Evolutionary conservation across 2,113 vertebrate species (phyloP).

Genomic region (Prunella himalayana): DNA sequence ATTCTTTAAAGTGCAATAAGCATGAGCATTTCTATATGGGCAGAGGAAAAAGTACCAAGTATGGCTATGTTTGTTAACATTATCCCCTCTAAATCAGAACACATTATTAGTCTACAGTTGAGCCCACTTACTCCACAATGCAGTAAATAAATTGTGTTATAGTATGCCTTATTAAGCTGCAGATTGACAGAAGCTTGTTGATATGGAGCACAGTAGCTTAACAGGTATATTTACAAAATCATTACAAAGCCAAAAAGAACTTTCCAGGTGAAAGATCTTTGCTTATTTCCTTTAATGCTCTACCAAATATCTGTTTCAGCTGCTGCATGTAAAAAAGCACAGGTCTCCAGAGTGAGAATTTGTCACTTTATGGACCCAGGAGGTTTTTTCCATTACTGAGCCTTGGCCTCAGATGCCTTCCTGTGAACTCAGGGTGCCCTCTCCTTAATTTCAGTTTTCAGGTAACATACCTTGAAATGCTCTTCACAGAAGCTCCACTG

Average conservation of each 20-base stretch:
- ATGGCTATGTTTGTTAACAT: background rate
- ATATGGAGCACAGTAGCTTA: background rate
- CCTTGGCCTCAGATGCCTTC: background rate
- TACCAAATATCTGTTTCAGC: background rate
- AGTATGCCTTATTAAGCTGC: background rate
- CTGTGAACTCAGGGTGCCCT: accelerated
- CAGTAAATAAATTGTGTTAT: background rate
- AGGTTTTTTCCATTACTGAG: background rate
- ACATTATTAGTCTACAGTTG: background rate
- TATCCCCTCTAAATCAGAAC: background rate
- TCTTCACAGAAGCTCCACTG: background rate
- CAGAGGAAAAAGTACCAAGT: background rate
- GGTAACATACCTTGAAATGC: background rate
- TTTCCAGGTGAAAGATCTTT: background rate
- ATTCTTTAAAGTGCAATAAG: background rate
- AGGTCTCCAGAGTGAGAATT: background rate
- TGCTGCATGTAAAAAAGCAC: background rate
- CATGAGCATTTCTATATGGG: background rate
- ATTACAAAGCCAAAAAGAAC: background rate
- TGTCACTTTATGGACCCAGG: background rate
- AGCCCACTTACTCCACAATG: background rate
- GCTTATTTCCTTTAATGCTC: background rate
- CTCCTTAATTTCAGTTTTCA: background rate
- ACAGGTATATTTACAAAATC: background rate
- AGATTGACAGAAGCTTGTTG: background rate